These are phyloP conservation scores for Cheilosia vernalis DNA, from an alignment of 2,888 invertebrate species.

Conservation along the genomic window DNA sequence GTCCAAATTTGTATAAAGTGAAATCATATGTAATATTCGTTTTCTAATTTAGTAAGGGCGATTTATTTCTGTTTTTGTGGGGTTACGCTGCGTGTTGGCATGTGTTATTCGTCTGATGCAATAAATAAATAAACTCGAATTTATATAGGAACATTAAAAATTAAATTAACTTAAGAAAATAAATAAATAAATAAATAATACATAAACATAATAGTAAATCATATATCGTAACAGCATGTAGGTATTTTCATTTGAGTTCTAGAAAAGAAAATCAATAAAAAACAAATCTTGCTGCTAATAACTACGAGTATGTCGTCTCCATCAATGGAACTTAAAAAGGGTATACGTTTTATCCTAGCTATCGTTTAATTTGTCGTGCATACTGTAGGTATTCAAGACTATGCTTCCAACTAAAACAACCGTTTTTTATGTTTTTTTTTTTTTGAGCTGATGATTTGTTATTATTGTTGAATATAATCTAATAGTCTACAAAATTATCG, in stretches of 20 bases:
- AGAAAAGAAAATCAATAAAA: not conserved
- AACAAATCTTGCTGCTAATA: not conserved
- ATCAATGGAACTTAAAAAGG: not conserved
- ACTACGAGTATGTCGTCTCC: not conserved
- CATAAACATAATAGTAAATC: not conserved
- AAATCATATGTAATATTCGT: not conserved
- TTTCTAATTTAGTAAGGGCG: conserved; percentile 26
- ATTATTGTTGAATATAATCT: not conserved
- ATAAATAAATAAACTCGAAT: conserved; percentile 20
- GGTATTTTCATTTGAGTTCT: not conserved
- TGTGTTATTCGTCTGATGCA: conserved; percentile 44
- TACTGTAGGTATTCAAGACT: not conserved
- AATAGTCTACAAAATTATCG: conserved; percentile 27
- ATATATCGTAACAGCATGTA: conserved; percentile 2
- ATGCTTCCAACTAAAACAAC: conserved; percentile 46
- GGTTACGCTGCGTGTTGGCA: conserved; percentile 36
- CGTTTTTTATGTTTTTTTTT: not conserved
- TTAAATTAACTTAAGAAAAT: conserved; percentile 2
- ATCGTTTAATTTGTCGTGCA: not conserved
- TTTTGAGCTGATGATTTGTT: not conserved
- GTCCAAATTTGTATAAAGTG: conserved; percentile 9
- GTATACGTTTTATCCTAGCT: conserved; percentile 1
- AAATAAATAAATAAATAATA: conserved; percentile 10
- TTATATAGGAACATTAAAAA: conserved; percentile 18
- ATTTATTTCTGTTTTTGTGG: conserved; percentile 23